A percentile compares a stretch with the other conserved stretches of the same genome.
Evolutionary conservation across 2,113 vertebrate species (phyloP).

Genomic region (Dromiciops gliroides): DNA sequence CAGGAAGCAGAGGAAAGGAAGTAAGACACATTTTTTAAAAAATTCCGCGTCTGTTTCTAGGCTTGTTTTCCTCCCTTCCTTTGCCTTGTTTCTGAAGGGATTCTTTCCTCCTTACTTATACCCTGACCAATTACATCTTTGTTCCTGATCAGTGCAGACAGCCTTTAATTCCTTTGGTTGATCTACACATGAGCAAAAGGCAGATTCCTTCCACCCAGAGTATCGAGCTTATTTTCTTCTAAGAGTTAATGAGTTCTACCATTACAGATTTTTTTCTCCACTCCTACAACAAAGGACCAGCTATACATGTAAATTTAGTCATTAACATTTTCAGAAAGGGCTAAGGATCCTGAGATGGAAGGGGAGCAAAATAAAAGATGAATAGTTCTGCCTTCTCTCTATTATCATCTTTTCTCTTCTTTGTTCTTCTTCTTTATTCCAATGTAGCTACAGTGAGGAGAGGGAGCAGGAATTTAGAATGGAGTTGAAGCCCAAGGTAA

Average conservation of each 20-base stretch:
- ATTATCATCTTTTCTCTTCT: too few species aligned
- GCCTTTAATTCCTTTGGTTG: neutral
- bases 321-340: neutral
- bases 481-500: neutral
- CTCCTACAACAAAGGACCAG: neutral
- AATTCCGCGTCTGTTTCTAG: neutral
- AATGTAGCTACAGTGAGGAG: too few species aligned
- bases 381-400: too few species aligned
- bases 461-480: too few species aligned
- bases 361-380: too few species aligned
- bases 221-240: neutral
- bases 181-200: neutral
- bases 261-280: neutral
- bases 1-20: neutral
- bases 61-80: neutral
- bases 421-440: too few species aligned
- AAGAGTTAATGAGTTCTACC: neutral
- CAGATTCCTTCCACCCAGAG: neutral
- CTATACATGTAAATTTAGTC: neutral
- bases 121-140: neutral
- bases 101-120: neutral
- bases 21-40: neutral
- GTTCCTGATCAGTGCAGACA: neutral
- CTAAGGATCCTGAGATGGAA: too few species aligned
- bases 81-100: neutral